Percentiles rank a stretch among this genome's conserved stretches.
Evolutionary conservation across 2,113 vertebrate genomes (phyloP).

Genomic region (Lamprotornis superbus): DNA sequence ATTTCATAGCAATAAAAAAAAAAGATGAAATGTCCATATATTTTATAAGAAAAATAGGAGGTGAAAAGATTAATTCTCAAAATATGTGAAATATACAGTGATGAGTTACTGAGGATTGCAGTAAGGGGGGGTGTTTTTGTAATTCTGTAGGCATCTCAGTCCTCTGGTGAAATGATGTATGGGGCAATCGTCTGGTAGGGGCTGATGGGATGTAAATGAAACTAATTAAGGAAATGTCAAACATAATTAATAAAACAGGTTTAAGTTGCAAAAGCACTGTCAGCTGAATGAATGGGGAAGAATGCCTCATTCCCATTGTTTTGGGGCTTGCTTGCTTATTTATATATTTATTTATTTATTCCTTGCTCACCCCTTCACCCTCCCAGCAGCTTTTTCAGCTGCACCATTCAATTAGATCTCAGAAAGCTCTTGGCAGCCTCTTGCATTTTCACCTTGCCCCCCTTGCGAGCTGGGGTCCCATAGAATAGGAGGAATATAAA

Average conservation of each 20-base stretch:
- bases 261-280: constrained; percentile 93
- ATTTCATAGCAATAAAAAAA: background rate
- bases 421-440: constrained; percentile 71
- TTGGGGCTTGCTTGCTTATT: constrained; percentile 51
- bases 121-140: constrained; percentile 36
- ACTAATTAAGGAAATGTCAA: constrained; percentile 99
- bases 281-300: constrained; percentile 83
- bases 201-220: constrained; percentile 97
- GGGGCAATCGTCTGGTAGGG: constrained; percentile 85
- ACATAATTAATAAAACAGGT: constrained; percentile 99
- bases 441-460: constrained; percentile 73
- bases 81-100: constrained; percentile 30
- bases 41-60: background rate
- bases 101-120: background rate
- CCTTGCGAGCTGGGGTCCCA: constrained; percentile 78
- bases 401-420: constrained; percentile 81
- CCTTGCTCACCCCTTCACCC: background rate
- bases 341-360: constrained; percentile 42
- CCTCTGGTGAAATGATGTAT: constrained; percentile 84
- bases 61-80: constrained; percentile 7
- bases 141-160: constrained; percentile 77
- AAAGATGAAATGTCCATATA: background rate
- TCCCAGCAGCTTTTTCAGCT: constrained; percentile 58
- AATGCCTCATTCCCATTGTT: constrained; percentile 67
- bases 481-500: constrained; percentile 87